Evolutionary conservation across 2,888 invertebrate species (phyloP), one percentile per base, ranked within the genome.

Genomic region (Ennomos erosarius): DNA sequence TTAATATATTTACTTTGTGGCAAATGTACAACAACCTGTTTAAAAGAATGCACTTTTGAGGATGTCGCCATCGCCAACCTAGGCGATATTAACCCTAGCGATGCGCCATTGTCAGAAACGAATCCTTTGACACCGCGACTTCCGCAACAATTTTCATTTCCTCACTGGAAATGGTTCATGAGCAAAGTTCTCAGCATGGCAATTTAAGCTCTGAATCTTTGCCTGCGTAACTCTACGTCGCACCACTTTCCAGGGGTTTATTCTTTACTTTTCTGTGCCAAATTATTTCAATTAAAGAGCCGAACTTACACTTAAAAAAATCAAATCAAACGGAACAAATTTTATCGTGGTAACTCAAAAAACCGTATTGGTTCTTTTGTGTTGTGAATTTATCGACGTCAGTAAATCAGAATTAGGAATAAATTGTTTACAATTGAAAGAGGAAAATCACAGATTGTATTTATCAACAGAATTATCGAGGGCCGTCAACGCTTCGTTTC

Each of bases 101-200:
- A 74, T 81, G 77, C 79, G 78, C 81, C 81, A 80, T 77, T 81
- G 79, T 76, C 75, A 76, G 75, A 75, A 78, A 73, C 73, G 77
- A 78, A 71, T 74, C 78, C 81, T 85, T 83, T 84, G 83, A 82
- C 70, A 79, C 74, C 75, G 69, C 72, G 77, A 85, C 83, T 87
- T 84, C 78, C 81, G 73, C 69, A 87, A 87, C 85, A 87, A 87
- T 87, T 87, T 87, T 84, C 83, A 87, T 87, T 86, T 85, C 80
- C 83, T 78, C 76, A 59, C 71, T 75, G 71, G 73, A 84, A 85
- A 82, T 82, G 81, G 74, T 71, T 69, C 70, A 62, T 65, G 65
- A 74, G 65, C 74, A 74, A 83, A 85, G 74, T 82, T 83, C 72
- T 55, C 67, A 77, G 76, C 73, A 76, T 78, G 76, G 76, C 79